Percentiles rank a stretch among this genome's conserved stretches.
Evolutionary conservation across 35 echinoderm and acorn worm species (phyloP).

Genomic region (Heliocidaris erythrogramma): DNA sequence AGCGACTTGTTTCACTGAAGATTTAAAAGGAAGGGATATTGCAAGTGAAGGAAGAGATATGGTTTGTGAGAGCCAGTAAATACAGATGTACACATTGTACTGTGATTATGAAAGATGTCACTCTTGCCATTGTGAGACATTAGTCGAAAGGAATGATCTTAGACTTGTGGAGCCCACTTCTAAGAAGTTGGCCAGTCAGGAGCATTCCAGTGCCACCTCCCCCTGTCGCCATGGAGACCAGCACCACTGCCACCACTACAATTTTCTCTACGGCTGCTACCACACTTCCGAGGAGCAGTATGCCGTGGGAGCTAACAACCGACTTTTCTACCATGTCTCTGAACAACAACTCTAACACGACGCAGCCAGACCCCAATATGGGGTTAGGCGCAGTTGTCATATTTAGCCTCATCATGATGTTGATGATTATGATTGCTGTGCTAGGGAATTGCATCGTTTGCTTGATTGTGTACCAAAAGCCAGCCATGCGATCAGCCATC

Average conservation of each 20-base stretch:
- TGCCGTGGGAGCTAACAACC: background rate
- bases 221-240: background rate
- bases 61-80: background rate
- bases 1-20: background rate
- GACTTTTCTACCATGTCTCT: background rate
- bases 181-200: background rate
- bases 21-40: background rate
- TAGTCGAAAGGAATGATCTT: background rate
- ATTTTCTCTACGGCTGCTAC: background rate
- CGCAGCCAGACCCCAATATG: background rate
- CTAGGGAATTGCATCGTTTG: slow-evolving; percentile 98
- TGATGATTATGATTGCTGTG: slow-evolving; percentile 85
- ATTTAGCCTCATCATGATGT: slow-evolving; percentile 67
- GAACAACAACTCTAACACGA: background rate
- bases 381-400: slow-evolving; percentile 59
- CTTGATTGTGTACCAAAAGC: slow-evolving; percentile 97
- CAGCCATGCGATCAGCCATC: slow-evolving; percentile 97
- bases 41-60: background rate
- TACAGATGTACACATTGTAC: background rate
- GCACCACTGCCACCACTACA: background rate
- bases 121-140: background rate
- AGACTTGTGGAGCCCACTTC: background rate
- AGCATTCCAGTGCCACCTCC: background rate
- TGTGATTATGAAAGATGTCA: background rate
- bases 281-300: background rate